Evolutionary conservation across 92 coral and sea anemone genomes (phyloP).

Genomic region (Virgularia gustaviana): DNA sequence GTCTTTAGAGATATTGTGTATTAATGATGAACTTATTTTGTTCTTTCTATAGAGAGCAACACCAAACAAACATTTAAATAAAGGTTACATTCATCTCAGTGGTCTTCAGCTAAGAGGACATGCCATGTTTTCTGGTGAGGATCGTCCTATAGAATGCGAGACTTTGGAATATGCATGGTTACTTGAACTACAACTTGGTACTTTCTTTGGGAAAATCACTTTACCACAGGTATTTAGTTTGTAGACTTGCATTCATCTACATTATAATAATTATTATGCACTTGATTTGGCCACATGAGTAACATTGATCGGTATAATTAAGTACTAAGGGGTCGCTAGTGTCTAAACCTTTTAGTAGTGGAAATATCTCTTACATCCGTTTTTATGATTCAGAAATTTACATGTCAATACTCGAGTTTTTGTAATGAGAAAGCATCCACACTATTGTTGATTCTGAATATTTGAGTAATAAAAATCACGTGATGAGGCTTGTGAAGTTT

Average conservation of each 20-base stretch:
- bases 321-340: too few species aligned
- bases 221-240: slow-evolving; percentile 97
- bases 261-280: background rate
- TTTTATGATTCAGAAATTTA: too few species aligned
- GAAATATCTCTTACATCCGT: too few species aligned
- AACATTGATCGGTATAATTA: too few species aligned
- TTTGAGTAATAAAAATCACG: too few species aligned
- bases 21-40: background rate
- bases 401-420: too few species aligned
- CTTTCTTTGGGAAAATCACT: slow-evolving; percentile 83
- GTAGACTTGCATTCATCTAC: too few species aligned
- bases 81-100: slow-evolving; percentile 83
- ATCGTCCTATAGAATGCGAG: slow-evolving; percentile 87
- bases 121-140: slow-evolving; percentile 94
- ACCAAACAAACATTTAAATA: slow-evolving; percentile 65
- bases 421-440: too few species aligned
- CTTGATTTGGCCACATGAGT: background rate
- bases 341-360: too few species aligned
- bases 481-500: too few species aligned
- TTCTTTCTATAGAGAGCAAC: slow-evolving; percentile 71
- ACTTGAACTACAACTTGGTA: slow-evolving; percentile 88
- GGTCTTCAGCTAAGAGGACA: slow-evolving; percentile 98
- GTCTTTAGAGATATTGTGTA: background rate
- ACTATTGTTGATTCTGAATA: too few species aligned
- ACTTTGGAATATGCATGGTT: slow-evolving; percentile 97